Percentiles rank a stretch among this genome's conserved stretches.
Evolutionary conservation across 2,113 vertebrate species (phyloP).

Genomic region (Vulpes ferrilata): DNA sequence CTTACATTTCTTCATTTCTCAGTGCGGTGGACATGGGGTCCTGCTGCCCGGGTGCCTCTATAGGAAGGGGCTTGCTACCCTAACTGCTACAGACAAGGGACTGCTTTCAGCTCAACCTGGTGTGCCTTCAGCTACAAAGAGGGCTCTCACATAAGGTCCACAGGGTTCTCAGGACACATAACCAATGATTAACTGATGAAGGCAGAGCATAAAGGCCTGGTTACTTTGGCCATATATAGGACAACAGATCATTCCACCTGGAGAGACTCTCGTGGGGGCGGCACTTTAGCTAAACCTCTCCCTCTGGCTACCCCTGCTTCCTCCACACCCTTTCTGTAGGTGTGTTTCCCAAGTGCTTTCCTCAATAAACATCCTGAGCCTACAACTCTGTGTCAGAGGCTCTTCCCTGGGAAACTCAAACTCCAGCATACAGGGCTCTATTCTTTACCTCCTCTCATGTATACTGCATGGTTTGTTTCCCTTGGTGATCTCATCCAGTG

Average conservation of each 20-base stretch:
- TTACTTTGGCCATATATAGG: neutral
- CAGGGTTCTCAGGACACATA: neutral
- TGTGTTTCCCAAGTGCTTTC: neutral
- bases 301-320: neutral
- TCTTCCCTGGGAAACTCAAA: neutral
- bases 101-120: neutral
- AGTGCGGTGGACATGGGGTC: neutral
- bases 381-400: neutral
- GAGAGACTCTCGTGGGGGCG: neutral
- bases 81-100: neutral
- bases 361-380: neutral
- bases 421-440: neutral
- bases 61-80: neutral
- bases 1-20: neutral
- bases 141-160: neutral
- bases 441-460: neutral
- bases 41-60: neutral
- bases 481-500: neutral
- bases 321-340: neutral
- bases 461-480: neutral
- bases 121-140: neutral
- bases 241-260: no score
- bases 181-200: neutral
- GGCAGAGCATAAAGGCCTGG: neutral
- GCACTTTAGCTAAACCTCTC: neutral